Evolutionary conservation across 2,888 invertebrate species (phyloP).

Genomic region (Lapara coniferarum): DNA sequence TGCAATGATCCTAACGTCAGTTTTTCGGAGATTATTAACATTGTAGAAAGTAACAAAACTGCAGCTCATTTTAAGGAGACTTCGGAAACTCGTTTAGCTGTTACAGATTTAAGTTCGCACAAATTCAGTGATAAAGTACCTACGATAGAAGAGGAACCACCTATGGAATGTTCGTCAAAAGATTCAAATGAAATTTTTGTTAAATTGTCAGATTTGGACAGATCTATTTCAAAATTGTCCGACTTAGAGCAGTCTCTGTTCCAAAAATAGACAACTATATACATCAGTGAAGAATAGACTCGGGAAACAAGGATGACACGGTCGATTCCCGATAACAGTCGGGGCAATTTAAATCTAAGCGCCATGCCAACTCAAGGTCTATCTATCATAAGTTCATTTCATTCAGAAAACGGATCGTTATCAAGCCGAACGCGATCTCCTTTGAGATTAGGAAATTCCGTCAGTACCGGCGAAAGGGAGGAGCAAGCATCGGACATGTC

Average conservation of each 20-base stretch:
- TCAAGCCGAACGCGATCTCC: constrained; percentile 62
- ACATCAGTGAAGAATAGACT: constrained; percentile 47
- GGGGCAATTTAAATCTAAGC: constrained; percentile 80
- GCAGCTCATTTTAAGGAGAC: too few species aligned
- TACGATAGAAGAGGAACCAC: constrained; percentile 45
- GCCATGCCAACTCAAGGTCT: constrained; percentile 85
- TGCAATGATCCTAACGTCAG: constrained; percentile 70
- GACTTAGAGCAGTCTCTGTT: constrained; percentile 87
- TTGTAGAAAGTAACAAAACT: constrained; percentile 43
- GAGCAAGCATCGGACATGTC: constrained; percentile 81
- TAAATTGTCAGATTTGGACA: constrained; percentile 91
- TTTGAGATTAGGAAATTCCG: constrained; percentile 49
- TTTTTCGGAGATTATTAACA: constrained; percentile 67
- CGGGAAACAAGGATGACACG: constrained; percentile 85
- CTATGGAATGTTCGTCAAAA: constrained; percentile 36
- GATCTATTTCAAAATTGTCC: constrained; percentile 83
- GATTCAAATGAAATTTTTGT: constrained; percentile 82
- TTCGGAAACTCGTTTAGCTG: neutral
- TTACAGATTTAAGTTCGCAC: constrained; percentile 29
- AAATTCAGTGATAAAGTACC: constrained; percentile 4
- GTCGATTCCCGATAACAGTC: constrained; percentile 87
- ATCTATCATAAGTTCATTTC: constrained; percentile 83
- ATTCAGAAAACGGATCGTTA: constrained; percentile 78
- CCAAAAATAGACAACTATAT: constrained; percentile 55
- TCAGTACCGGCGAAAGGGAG: constrained; percentile 66